Evolutionary conservation across 1,140 invertebrate genomes (phyloP).

Genomic region (Drosophila teissieri): DNA sequence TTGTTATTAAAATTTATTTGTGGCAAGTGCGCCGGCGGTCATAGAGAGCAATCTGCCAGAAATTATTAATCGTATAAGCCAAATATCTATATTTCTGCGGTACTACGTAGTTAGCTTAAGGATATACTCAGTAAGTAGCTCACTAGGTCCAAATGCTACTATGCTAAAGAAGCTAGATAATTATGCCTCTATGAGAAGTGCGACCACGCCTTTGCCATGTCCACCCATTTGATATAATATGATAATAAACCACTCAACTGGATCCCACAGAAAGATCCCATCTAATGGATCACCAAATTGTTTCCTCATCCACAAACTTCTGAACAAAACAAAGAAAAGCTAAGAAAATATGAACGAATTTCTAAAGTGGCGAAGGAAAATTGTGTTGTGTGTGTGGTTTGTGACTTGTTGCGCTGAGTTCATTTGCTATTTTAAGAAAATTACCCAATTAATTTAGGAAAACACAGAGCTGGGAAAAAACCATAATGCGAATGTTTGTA

Average conservation of each 20-base stretch:
- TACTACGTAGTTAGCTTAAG: constrained; percentile 33
- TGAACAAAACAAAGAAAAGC: constrained; percentile 36
- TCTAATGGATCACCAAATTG: constrained; percentile 32
- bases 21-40: constrained; percentile 49
- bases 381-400: constrained; percentile 33
- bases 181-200: constrained; percentile 8
- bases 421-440: constrained; percentile 79
- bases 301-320: constrained; percentile 29
- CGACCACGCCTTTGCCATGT: constrained; percentile 35
- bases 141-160: not conserved
- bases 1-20: constrained; percentile 69
- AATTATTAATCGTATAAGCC: constrained; percentile 26
- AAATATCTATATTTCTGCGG: constrained; percentile 12
- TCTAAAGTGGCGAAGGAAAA: constrained; percentile 65
- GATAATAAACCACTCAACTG: constrained; percentile 41
- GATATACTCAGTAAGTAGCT: constrained; percentile 5
- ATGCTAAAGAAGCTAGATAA: not conserved
- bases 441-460: constrained; percentile 83
- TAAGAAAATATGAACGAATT: constrained; percentile 50
- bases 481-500: constrained; percentile 49
- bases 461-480: constrained; percentile 36
- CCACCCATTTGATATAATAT: constrained; percentile 17
- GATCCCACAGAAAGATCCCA: constrained; percentile 20
- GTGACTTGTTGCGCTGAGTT: constrained; percentile 74
- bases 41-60: constrained; percentile 19